Evolutionary conservation across 1,140 invertebrate species (phyloP).

Genomic region (Cydia fagiglandana): DNA sequence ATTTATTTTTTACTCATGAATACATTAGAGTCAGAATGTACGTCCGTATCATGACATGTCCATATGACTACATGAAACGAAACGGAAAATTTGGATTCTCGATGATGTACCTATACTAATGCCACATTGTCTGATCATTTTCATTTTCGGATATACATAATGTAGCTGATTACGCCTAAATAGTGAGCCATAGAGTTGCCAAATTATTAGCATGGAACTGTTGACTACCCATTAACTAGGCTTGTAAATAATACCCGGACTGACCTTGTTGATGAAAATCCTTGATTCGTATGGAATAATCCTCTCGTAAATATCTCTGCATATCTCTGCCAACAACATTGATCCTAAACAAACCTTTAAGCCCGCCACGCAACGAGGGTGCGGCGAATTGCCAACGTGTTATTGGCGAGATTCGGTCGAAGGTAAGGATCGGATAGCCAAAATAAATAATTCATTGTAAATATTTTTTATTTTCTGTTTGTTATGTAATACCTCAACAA

Average conservation of each 20-base stretch:
- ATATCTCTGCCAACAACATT: conserved; percentile 18
- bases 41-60: too few relatives aligned
- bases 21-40: too few relatives aligned
- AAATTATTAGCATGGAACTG: neutral
- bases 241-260: neutral
- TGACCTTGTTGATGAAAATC: conserved; percentile 13
- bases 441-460: conserved; percentile 4
- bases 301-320: conserved; percentile 15
- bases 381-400: conserved; percentile 12
- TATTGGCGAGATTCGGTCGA: neutral
- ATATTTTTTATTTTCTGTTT: neutral
- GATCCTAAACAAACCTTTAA: conserved; percentile 16
- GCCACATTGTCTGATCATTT: too few relatives aligned
- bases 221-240: neutral
- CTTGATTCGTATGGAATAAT: neutral
- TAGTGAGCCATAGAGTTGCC: too few relatives aligned
- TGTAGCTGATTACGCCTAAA: too few relatives aligned
- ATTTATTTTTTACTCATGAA: too few relatives aligned
- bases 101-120: too few relatives aligned
- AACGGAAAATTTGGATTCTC: too few relatives aligned
- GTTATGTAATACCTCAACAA: neutral
- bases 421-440: neutral
- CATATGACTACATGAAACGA: too few relatives aligned
- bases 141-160: too few relatives aligned
- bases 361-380: neutral